Evolutionary conservation across 2,113 vertebrate species (phyloP), one percentile per base, ranked within the genome.

Genomic region (Prunella fulvescens): DNA sequence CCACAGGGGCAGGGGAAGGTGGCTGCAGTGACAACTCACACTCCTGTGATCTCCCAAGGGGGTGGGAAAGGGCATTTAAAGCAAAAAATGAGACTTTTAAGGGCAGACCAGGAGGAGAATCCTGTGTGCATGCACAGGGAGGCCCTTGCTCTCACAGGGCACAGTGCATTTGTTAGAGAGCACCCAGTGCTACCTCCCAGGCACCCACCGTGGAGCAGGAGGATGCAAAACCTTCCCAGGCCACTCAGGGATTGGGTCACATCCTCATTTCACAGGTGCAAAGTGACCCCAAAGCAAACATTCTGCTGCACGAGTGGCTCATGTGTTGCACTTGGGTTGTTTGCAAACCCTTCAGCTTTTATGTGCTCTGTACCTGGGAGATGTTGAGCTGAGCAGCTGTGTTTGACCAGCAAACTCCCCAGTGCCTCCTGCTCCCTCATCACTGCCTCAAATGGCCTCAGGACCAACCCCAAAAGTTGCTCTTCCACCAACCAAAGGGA

Each of bases 221-320:
- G 51, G 31, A 39, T 62, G 58, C 25, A 84, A 86, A 94, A 42
- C 35, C 64, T 93, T 90, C 85, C 76, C 80, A 92, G 82, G 65
- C 56, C 70, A 39, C 67, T 54, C 39, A 20, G 17, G 47, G 60
- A 15, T 28, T 35, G 11, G 80, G 67, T 88, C 88, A 84, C 3
- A 67, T 60, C 81, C 66, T 31, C 6, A 37, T 89, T 37, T 20
- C 84, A 67, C 81, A 90, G 83, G 90, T 86, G 88, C 67, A 84
- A 48, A 95, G 35, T 12, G 39, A 78, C 88, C 88, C 82, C 3
- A 66, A 28, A 88, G 77, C 60, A 93, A 96, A 96, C 64, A 78
- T 2, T 16, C 1, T 3, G 64, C 53, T 24, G n/a, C 79, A 60
- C 4, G 7, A 92, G 88, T 65, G 72, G 62, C 71, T 95, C 71